phyloP scores from a whole-genome alignment of 2,113 vertebrate species.

The Hiodon alosoides region DNA sequence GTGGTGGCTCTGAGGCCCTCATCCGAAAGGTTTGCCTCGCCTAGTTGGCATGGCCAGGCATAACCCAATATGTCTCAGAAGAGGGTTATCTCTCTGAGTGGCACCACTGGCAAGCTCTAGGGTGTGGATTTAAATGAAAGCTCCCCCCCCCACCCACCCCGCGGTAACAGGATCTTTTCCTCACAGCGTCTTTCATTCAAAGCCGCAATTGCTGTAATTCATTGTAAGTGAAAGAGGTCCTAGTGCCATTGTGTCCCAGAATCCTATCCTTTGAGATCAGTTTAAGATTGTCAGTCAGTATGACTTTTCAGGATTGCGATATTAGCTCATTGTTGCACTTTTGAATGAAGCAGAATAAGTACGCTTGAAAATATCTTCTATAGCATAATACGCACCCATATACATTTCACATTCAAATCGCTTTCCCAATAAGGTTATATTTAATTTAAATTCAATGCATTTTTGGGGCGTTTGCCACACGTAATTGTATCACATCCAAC shows the following conservation, averaged over 20 bases:
- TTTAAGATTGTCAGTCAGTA: too few relatives aligned
- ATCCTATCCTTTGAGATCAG: not conserved
- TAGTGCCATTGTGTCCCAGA: not conserved
- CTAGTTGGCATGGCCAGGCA: conserved; percentile 10
- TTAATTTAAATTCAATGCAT: too few relatives aligned
- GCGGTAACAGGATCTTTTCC: not conserved
- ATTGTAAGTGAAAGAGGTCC: not conserved
- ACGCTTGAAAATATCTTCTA: too few relatives aligned
- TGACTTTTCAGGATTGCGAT: too few relatives aligned
- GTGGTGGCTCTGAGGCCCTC: conserved; percentile 40
- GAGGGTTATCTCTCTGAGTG: not conserved
- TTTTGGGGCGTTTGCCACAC: too few relatives aligned
- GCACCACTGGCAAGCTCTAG: not conserved
- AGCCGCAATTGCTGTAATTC: not conserved
- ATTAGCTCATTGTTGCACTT: too few relatives aligned
- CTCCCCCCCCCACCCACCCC: too few relatives aligned
- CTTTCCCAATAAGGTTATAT: too few relatives aligned
- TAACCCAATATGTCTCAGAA: conserved; percentile 27
- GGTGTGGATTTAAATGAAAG: not conserved
- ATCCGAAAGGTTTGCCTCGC: conserved; percentile 28
- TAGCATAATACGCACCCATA: too few relatives aligned
- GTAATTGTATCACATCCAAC: too few relatives aligned
- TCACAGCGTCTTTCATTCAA: conserved; percentile 8
- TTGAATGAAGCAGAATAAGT: too few relatives aligned
- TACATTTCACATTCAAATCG: too few relatives aligned